A percentile compares a stretch with the other conserved stretches of the same genome.
Evolutionary conservation across 2,888 invertebrate species (phyloP).

Genomic region (Andrena praecox): DNA sequence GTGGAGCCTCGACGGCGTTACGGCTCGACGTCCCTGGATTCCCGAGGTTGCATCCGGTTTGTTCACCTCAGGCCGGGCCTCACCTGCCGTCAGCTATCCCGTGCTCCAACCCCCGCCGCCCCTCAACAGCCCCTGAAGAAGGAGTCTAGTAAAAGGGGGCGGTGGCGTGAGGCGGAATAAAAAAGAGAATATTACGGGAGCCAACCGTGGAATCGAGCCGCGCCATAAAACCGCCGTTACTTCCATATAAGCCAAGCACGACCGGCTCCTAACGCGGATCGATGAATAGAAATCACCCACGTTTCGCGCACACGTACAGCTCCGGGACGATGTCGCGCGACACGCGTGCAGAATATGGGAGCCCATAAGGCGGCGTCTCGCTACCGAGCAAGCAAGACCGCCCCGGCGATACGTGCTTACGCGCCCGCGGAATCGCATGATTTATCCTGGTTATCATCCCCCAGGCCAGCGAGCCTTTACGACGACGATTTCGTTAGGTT

Average conservation of each 20-base stretch:
- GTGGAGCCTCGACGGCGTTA: constrained; percentile 19
- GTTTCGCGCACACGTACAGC: constrained; percentile 68
- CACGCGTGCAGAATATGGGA: constrained; percentile 71
- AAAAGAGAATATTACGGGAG: constrained; percentile 61
- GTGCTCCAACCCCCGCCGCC: neutral
- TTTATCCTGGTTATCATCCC: constrained; percentile 56
- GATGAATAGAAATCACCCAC: constrained; percentile 74
- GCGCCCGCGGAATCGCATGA: constrained; percentile 53
- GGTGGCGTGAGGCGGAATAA: constrained; percentile 39
- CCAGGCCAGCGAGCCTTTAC: constrained; percentile 16
- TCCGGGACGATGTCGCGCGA: constrained; percentile 63
- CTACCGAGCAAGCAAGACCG: constrained; percentile 32
- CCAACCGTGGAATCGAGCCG: constrained; percentile 55
- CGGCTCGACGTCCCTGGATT: constrained; percentile 12
- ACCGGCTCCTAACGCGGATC: constrained; percentile 67
- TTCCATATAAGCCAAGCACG: constrained; percentile 67
- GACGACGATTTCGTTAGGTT: constrained; percentile 3
- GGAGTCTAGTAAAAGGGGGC: constrained; percentile 22
- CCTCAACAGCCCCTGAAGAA: constrained; percentile 9
- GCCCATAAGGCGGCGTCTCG: constrained; percentile 57
- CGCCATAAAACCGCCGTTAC: constrained; percentile 70
- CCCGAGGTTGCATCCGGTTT: constrained; percentile 31
- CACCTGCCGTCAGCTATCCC: constrained; percentile 2
- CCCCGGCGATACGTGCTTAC: constrained; percentile 51
- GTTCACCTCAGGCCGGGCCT: constrained; percentile 9